phyloP scores from a whole-genome alignment of 2,113 vertebrate genomes.

The Terrapene triunguis region DNA sequence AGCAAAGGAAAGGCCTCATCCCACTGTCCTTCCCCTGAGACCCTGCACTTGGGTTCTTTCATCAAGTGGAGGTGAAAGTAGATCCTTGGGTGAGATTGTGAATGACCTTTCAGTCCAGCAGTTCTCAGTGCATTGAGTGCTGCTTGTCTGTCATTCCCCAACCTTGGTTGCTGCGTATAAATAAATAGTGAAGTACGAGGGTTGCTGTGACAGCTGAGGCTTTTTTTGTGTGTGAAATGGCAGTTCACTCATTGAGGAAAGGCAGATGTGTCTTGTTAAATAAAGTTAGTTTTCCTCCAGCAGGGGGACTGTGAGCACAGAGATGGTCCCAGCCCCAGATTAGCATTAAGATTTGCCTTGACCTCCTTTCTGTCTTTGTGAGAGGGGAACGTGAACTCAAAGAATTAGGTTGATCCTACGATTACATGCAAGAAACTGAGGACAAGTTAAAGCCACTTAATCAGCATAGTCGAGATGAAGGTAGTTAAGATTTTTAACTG shows the following conservation, averaged over 20 bases:
- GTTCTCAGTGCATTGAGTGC: neutral
- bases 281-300: neutral
- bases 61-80: neutral
- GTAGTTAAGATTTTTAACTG: neutral
- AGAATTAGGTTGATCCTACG: neutral
- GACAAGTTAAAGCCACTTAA: constrained; percentile 49
- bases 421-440: neutral
- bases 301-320: neutral
- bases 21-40: neutral
- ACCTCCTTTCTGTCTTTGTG: neutral
- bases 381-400: neutral
- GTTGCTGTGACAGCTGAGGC: neutral
- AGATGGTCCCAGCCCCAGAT: neutral
- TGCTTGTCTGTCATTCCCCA: neutral
- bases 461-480: neutral
- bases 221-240: neutral
- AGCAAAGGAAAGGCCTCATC: neutral
- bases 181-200: neutral
- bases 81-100: neutral
- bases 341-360: neutral
- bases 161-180: neutral
- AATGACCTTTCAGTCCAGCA: neutral
- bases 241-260: neutral
- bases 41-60: neutral
- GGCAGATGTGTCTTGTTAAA: neutral